Percentiles rank a stretch among this genome's conserved stretches.
Conservation (phyloP, 92 coral and sea anemone species). For the Bergia sp. region DNA sequence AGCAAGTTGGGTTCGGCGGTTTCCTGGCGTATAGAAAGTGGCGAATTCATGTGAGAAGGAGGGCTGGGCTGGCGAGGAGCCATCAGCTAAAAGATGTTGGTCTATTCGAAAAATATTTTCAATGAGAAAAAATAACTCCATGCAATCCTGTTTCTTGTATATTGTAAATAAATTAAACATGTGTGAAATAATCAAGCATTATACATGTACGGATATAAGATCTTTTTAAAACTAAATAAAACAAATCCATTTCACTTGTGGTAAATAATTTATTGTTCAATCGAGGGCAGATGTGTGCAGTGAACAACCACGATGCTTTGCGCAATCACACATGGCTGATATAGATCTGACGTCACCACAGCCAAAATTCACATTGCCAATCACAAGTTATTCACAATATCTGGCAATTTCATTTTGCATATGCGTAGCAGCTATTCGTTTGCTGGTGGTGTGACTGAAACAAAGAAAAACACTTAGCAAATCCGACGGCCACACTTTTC, state of each 20-base stretch:
- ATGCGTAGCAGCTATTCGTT: neutral
- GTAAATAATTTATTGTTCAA: conserved; percentile 4
- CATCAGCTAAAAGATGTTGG: conserved; percentile 11
- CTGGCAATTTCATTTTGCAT: conserved; percentile 18
- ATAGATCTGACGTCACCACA: conserved; percentile 6
- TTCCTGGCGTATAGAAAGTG: conserved; percentile 17
- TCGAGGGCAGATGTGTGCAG: neutral
- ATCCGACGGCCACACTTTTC: neutral
- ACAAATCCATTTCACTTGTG: neutral
- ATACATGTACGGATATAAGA: neutral
- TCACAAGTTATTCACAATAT: conserved; percentile 34
- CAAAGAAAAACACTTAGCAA: neutral
- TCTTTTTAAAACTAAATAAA: no score
- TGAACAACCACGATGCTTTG: neutral
- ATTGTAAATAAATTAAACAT: neutral
- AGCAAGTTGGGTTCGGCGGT: neutral
- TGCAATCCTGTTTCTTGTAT: neutral
- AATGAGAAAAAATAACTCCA: neutral
- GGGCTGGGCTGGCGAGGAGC: conserved; percentile 12
- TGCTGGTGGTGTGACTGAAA: conserved; percentile 30
- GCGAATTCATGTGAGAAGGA: neutral
- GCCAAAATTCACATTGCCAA: neutral
- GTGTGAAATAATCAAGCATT: neutral
- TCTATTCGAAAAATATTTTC: neutral
- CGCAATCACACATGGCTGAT: neutral